Evolutionary conservation across 2,113 vertebrate species (phyloP).

Genomic region (Cyprinodon variegatus): DNA sequence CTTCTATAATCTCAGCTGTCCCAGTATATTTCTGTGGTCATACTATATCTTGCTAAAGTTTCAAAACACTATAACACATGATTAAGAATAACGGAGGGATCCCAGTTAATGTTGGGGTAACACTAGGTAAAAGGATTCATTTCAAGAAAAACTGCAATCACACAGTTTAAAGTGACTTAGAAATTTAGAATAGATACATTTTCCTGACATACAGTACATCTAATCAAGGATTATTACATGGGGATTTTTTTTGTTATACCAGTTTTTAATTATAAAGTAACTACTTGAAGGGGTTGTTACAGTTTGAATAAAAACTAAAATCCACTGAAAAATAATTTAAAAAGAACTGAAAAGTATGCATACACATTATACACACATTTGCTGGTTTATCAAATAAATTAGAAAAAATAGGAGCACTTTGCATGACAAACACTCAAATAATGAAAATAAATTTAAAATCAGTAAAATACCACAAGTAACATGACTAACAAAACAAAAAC

Average conservation of each 20-base stretch:
- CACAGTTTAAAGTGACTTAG: background rate
- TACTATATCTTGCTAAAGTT: background rate
- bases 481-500: slow-evolving; percentile 34
- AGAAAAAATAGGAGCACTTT: background rate
- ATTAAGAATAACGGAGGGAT: background rate
- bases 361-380: background rate
- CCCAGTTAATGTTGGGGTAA: background rate
- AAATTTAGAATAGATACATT: slow-evolving; percentile 6
- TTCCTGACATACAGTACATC: slow-evolving; percentile 5
- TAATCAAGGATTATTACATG: background rate
- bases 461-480: slow-evolving; percentile 20
- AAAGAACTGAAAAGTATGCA: slow-evolving; percentile 26
- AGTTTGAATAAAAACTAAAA: background rate
- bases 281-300: slow-evolving; percentile 8
- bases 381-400: background rate
- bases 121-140: background rate
- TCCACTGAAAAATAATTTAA: background rate
- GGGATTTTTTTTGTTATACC: background rate
- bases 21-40: background rate
- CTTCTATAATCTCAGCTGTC: background rate
- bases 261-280: slow-evolving; percentile 6
- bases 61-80: background rate
- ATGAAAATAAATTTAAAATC: slow-evolving; percentile 5
- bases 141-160: slow-evolving; percentile 22
- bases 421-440: background rate